phyloP scores from a whole-genome alignment of 2,888 invertebrate genomes.

The Conops quadrifasciatus region DNA sequence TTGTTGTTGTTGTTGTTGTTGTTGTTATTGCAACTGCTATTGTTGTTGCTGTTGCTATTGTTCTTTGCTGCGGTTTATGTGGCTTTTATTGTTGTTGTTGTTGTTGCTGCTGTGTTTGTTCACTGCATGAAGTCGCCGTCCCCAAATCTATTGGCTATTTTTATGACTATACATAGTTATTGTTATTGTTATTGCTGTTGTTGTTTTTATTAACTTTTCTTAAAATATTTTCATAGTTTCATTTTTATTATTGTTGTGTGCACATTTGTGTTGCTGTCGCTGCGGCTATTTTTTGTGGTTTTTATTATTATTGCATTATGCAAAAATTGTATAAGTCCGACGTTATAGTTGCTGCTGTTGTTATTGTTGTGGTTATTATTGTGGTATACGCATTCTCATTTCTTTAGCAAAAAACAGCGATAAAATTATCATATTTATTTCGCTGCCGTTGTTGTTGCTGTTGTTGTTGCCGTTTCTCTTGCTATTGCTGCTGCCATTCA shows the following conservation, averaged over 20 bases:
- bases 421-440: conserved; percentile 2
- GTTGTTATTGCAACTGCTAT: not conserved
- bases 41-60: not conserved
- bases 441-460: not conserved
- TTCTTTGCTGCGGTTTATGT: not conserved
- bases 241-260: not conserved
- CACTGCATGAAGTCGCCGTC: conserved; percentile 4
- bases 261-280: no score
- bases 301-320: no score
- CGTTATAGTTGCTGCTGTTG: conserved; percentile 6
- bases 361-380: conserved; percentile 4
- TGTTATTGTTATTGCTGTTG: not conserved
- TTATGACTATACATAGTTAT: conserved; percentile 6
- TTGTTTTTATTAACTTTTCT: not conserved
- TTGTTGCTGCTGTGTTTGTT: conserved; percentile 4
- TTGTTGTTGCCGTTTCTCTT: conserved; percentile 5
- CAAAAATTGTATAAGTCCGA: no score
- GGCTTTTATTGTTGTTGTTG: not conserved
- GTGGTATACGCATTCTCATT: not conserved
- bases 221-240: not conserved
- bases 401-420: not conserved
- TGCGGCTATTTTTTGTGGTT: no score
- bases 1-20: conserved; percentile 1
- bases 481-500: not conserved
- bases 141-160: not conserved